These are phyloP conservation scores for Crotalus viridis DNA, from an alignment of 2,113 vertebrate genomes.

Conservation along the genomic window DNA sequence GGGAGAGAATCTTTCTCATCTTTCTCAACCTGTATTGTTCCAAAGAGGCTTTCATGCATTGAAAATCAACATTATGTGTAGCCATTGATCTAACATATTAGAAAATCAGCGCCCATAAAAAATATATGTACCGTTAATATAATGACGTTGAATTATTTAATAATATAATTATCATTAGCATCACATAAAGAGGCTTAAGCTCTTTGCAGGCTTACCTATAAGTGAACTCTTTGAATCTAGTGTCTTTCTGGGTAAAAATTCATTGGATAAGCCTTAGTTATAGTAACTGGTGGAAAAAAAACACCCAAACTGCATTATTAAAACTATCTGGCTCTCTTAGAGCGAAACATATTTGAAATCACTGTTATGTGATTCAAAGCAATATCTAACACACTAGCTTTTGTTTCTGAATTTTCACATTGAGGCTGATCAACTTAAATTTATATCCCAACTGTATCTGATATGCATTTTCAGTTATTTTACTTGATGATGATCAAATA, in stretches of 20 bases:
- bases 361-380: background rate
- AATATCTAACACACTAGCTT: background rate
- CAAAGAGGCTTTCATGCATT: background rate
- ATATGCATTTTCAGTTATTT: background rate
- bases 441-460: background rate
- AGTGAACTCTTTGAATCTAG: background rate
- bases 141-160: background rate
- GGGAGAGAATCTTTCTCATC: background rate
- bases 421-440: background rate
- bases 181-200: background rate
- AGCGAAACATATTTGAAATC: background rate
- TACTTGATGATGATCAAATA: background rate
- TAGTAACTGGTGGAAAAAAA: background rate
- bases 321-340: background rate
- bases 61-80: background rate
- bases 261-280: background rate
- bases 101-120: background rate
- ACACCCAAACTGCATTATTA: background rate
- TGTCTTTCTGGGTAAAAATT: background rate
- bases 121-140: background rate
- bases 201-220: background rate
- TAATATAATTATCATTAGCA: background rate
- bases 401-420: background rate
- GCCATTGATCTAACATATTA: background rate
- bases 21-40: background rate